Percentiles rank a stretch among this genome's conserved stretches.
phyloP scores from a whole-genome alignment of 2,113 vertebrate species.

The Corythaixoides concolor region DNA sequence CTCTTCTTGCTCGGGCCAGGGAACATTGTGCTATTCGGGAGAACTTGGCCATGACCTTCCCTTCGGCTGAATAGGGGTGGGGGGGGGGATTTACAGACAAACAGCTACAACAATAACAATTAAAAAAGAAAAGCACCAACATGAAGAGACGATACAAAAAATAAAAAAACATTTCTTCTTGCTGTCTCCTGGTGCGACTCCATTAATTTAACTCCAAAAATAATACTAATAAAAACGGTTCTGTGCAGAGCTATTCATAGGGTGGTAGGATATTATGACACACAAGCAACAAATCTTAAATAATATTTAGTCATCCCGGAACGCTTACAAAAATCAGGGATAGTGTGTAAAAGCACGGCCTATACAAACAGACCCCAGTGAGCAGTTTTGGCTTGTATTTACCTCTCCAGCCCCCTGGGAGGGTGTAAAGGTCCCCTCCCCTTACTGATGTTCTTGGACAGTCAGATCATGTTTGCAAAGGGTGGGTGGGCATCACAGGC shows the following conservation, averaged over 20 bases:
- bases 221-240: background rate
- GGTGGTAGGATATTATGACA: background rate
- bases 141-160: background rate
- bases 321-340: background rate
- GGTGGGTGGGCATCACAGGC: fast-evolving
- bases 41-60: background rate
- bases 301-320: background rate
- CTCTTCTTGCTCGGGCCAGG: background rate
- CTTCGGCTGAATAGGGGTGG: background rate
- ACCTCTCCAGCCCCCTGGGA: background rate
- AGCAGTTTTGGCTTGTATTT: background rate
- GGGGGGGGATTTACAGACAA: constrained; percentile 6
- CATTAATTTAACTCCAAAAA: background rate
- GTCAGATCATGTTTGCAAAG: background rate
- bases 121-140: constrained; percentile 4
- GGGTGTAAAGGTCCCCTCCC: background rate
- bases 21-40: background rate
- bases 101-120: constrained; percentile 15
- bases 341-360: background rate
- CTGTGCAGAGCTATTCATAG: background rate
- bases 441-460: background rate
- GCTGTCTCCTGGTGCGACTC: background rate
- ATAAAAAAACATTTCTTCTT: background rate
- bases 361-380: background rate
- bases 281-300: background rate